Conservation (phyloP, 1,140 invertebrate genomes). For the Listronotus bonariensis region DNA sequence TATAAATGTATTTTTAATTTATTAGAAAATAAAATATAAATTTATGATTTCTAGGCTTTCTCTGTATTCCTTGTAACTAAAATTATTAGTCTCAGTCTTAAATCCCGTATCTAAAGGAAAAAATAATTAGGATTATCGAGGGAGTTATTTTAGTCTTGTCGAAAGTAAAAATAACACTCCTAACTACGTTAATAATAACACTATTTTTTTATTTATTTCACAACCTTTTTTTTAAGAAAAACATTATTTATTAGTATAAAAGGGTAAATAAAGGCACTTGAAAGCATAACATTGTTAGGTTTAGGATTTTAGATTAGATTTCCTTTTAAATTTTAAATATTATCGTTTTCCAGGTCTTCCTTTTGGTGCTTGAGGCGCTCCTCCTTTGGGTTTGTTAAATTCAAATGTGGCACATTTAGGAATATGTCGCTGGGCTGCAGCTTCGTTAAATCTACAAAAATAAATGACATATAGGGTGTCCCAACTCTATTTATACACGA, state of each 20-base stretch:
- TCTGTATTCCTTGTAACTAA: too few species aligned
- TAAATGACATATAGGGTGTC: too few species aligned
- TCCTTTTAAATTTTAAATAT: constrained; percentile 2
- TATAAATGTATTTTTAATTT: too few species aligned
- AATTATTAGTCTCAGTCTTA: too few species aligned
- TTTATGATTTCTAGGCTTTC: too few species aligned
- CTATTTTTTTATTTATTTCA: constrained; percentile 5
- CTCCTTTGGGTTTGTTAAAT: constrained; percentile 75
- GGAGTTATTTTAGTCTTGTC: too few species aligned
- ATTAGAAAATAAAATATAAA: too few species aligned
- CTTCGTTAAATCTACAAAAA: constrained; percentile 72
- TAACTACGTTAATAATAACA: too few species aligned
- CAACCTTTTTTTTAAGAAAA: constrained; percentile 17
- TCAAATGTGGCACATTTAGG: constrained; percentile 86
- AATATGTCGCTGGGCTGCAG: constrained; percentile 89
- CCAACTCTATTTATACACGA: too few species aligned
- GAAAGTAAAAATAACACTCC: too few species aligned
- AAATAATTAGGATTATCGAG: too few species aligned
- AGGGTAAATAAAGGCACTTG: constrained; percentile 11
- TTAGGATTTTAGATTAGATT: not conserved
- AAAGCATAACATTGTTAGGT: not conserved
- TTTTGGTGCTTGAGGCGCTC: constrained; percentile 7
- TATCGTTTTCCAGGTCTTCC: constrained; percentile 29
- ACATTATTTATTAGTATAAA: constrained; percentile 7
- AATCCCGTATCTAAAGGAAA: too few species aligned